Conservation (phyloP, 35 echinoderm and acorn worm genomes). For the Acanthaster planci region DNA sequence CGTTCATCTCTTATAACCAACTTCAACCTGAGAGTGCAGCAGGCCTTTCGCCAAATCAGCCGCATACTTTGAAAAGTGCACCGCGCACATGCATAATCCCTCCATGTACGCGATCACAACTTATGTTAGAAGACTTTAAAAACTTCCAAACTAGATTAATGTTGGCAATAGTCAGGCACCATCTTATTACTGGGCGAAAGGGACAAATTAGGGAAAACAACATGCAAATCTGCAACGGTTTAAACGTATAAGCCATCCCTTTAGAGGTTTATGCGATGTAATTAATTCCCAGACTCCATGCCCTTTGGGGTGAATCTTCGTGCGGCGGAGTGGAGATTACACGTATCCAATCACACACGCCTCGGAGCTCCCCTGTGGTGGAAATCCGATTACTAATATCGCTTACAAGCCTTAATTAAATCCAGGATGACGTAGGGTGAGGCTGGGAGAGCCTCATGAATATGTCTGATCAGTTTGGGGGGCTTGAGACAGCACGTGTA, state of each 20-base stretch:
- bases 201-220: no score
- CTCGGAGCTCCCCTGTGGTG: background rate
- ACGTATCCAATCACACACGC: conserved; percentile 32
- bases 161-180: no score
- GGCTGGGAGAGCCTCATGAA: background rate
- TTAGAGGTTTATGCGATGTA: conserved; percentile 3
- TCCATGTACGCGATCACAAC: no score
- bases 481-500: background rate
- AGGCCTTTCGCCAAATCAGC: no score
- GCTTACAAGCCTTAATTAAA: conserved; percentile 20
- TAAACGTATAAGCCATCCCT: background rate
- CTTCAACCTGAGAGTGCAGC: no score
- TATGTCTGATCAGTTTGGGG: background rate
- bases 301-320: background rate
- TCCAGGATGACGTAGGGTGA: conserved; percentile 14
- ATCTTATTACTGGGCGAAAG: no score
- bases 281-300: conserved; percentile 7
- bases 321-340: conserved; percentile 4
- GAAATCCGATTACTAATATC: conserved; percentile 19
- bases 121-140: no score
- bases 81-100: no score
- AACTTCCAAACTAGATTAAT: no score
- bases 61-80: no score
- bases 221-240: no score
- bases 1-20: no score